Conservation (phyloP, 2,888 invertebrate genomes). For the Drosophila nigritarsus region DNA sequence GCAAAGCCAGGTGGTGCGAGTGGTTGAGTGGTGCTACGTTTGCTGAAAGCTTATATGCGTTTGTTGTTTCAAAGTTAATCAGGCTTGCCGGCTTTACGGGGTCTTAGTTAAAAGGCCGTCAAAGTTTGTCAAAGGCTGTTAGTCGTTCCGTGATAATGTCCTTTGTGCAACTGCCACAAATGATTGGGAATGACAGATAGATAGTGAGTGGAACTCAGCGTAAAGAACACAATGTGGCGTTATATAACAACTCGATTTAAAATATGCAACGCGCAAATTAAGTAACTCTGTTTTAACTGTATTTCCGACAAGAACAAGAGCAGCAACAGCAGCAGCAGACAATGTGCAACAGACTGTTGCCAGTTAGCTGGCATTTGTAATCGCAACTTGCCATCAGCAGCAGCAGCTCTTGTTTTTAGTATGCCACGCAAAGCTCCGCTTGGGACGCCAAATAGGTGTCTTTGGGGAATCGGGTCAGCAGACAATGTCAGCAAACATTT, state of each 20-base stretch:
- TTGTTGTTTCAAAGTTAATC: slow-evolving; percentile 34
- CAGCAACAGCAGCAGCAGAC: slow-evolving; percentile 5
- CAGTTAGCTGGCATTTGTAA: slow-evolving; percentile 21
- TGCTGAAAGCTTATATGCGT: slow-evolving; percentile 11
- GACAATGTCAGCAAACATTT: slow-evolving; percentile 69
- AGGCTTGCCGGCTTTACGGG: slow-evolving; percentile 43
- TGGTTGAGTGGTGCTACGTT: neutral
- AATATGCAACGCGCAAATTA: slow-evolving; percentile 14
- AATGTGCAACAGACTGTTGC: slow-evolving; percentile 22
- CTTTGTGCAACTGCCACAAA: slow-evolving; percentile 16
- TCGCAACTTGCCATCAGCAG: slow-evolving; percentile 37
- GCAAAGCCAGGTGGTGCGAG: neutral
- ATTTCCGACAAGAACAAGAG: slow-evolving; percentile 26
- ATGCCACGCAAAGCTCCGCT: slow-evolving; percentile 41
- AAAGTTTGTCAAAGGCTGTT: slow-evolving; percentile 45
- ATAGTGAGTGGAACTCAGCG: slow-evolving; percentile 17
- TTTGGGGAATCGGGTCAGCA: slow-evolving; percentile 78
- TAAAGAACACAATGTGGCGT: slow-evolving; percentile 36
- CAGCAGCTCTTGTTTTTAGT: slow-evolving; percentile 40
- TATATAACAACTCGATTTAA: slow-evolving; percentile 28
- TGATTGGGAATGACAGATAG: slow-evolving; percentile 4
- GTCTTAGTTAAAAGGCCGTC: slow-evolving; percentile 46
- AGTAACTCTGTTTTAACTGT: slow-evolving; percentile 18
- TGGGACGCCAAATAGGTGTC: slow-evolving; percentile 48
- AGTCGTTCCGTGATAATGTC: neutral